A percentile compares a stretch with the other conserved stretches of the same genome.
Evolutionary conservation across 2,888 invertebrate genomes (phyloP).

Genomic region (Colletes collaris): DNA sequence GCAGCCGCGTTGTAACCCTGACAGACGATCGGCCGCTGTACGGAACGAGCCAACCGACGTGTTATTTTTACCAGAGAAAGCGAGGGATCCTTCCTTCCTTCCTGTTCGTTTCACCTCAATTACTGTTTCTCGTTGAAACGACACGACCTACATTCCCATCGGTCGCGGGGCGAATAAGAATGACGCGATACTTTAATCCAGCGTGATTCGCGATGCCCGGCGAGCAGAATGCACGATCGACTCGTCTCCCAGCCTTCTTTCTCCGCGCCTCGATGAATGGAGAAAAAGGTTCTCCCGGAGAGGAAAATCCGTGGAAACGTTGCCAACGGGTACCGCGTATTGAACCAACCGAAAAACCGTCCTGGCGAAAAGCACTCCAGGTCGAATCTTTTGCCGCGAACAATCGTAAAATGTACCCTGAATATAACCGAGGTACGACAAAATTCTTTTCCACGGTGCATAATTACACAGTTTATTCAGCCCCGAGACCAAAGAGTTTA

Average conservation of each 20-base stretch:
- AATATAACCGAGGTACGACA: no score
- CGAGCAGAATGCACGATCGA: conserved; percentile 12
- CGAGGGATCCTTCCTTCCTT: conserved; percentile 15
- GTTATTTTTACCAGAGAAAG: conserved; percentile 38
- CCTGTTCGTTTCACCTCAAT: conserved; percentile 48
- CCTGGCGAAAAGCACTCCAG: no score
- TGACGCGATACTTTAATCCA: conserved; percentile 49
- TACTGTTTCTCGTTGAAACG: conserved; percentile 53
- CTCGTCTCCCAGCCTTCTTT: not conserved
- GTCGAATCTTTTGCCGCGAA: no score
- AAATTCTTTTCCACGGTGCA: no score
- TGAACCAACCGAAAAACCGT: no score
- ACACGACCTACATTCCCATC: conserved; percentile 61
- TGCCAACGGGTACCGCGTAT: no score
- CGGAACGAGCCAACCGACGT: not conserved
- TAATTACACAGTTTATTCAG: no score
- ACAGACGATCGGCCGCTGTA: not conserved
- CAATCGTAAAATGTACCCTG: no score
- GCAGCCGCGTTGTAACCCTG: conserved; percentile 8
- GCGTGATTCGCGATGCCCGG: conserved; percentile 24
- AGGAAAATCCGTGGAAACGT: not conserved
- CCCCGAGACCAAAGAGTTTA: no score
- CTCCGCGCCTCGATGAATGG: not conserved
- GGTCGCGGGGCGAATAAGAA: conserved; percentile 47
- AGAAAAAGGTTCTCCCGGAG: not conserved